Conservation (phyloP, 2,113 vertebrate species). For the Rallus limicola region DNA sequence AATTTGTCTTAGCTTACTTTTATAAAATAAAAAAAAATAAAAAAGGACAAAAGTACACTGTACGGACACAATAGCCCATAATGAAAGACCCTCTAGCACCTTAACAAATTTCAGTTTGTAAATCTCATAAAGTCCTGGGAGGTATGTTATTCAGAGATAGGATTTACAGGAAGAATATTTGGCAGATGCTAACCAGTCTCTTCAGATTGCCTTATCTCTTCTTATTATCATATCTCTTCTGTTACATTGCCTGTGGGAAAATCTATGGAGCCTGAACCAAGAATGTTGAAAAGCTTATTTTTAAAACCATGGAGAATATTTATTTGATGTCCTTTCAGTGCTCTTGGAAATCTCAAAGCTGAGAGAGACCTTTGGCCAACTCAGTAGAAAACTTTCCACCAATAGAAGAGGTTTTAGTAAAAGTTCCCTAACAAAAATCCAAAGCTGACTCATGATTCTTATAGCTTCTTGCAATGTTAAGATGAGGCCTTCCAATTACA, state of each 20-base stretch:
- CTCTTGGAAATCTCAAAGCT: background rate
- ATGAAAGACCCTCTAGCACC: background rate
- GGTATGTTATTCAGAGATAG: background rate
- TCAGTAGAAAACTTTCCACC: background rate
- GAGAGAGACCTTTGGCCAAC: background rate
- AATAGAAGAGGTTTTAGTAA: background rate
- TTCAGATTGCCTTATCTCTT: background rate
- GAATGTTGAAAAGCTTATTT: background rate
- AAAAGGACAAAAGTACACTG: background rate
- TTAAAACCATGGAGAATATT: background rate
- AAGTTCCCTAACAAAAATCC: background rate
- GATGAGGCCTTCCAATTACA: conserved; percentile 81
- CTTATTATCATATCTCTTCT: background rate
- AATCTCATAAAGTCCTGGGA: background rate
- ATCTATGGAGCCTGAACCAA: background rate
- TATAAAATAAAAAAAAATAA: too few species aligned
- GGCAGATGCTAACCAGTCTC: background rate
- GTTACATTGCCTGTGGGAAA: background rate
- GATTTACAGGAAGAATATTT: background rate
- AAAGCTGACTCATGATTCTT: conserved; percentile 40
- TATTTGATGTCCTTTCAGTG: background rate
- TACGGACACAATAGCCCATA: background rate
- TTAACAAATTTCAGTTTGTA: background rate
- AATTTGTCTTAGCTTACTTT: background rate
- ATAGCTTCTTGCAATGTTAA: conserved; percentile 73